Evolutionary conservation across 30 jellyfish, hydroid and myxozoan species (phyloP).

Genomic region (Hydractinia symbiolongicarpus): DNA sequence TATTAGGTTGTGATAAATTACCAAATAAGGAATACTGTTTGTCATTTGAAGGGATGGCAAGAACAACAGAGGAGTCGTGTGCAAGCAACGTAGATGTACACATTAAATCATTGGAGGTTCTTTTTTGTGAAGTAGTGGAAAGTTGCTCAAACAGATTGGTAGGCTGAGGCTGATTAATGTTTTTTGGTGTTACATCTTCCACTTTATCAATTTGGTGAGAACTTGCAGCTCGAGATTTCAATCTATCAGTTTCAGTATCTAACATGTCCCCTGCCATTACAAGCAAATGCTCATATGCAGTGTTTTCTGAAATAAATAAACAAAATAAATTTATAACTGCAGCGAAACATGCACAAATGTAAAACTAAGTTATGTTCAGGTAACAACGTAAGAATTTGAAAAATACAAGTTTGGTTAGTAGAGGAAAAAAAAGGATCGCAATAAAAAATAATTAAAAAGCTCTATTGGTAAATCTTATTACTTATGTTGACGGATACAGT

Average conservation of each 20-base stretch:
- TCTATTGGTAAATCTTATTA: background rate
- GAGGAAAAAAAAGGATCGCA: too few species aligned
- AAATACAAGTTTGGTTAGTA: too few species aligned
- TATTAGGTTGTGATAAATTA: too few species aligned
- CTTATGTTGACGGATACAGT: too few species aligned
- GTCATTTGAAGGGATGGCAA: too few species aligned
- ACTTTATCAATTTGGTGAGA: background rate
- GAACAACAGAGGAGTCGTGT: too few species aligned
- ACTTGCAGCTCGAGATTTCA: background rate
- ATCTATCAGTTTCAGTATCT: background rate
- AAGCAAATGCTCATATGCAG: constrained; percentile 4
- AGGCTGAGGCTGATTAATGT: background rate
- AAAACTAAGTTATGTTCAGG: background rate
- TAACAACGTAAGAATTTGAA: too few species aligned
- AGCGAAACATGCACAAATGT: background rate
- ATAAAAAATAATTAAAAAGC: background rate
- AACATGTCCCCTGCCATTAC: constrained; percentile 15
- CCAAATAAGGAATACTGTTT: too few species aligned
- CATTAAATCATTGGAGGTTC: too few species aligned
- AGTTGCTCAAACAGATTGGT: constrained; percentile 1
- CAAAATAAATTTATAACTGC: background rate
- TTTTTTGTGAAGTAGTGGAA: background rate
- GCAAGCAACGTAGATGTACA: too few species aligned
- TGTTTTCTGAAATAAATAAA: background rate
- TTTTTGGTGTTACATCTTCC: background rate